Evolutionary conservation across 2,113 vertebrate species (phyloP).

Genomic region (Morone chrysops): DNA sequence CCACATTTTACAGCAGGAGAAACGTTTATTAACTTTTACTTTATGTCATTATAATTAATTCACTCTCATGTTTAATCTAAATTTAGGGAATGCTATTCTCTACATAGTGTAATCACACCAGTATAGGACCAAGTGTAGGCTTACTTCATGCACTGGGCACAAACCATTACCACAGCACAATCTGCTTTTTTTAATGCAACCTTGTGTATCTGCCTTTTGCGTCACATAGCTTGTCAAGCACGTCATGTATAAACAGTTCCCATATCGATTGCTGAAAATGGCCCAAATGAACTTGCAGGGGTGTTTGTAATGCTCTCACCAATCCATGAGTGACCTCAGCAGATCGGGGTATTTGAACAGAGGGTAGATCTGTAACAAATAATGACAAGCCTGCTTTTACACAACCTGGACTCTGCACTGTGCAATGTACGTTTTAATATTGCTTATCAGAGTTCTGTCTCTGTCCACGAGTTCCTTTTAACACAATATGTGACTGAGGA

Average conservation of each 20-base stretch:
- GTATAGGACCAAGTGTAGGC: background rate
- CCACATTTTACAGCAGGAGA: background rate
- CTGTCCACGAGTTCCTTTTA: slow-evolving; percentile 4
- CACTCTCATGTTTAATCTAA: background rate
- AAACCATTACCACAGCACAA: background rate
- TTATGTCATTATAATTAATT: background rate
- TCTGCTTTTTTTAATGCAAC: background rate
- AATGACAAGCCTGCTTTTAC: slow-evolving; percentile 58
- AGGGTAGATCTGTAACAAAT: slow-evolving; percentile 26
- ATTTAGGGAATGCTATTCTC: background rate
- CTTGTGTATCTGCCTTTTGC: slow-evolving; percentile 19
- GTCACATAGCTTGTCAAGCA: slow-evolving; percentile 32
- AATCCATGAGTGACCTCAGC: slow-evolving; percentile 32
- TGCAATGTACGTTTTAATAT: slow-evolving; percentile 56
- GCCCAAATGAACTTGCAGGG: slow-evolving; percentile 13
- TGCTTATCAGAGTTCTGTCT: slow-evolving; percentile 63
- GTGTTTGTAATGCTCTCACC: slow-evolving; percentile 1
- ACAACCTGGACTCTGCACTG: slow-evolving; percentile 76
- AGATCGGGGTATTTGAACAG: slow-evolving; percentile 27
- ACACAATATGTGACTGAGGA: background rate
- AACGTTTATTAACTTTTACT: background rate
- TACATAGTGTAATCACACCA: background rate
- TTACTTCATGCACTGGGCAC: background rate
- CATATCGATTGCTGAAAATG: slow-evolving; percentile 42
- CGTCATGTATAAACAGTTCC: slow-evolving; percentile 33